Base-by-base conservation (phyloP, 2,888 invertebrate species). In the Spatulosminthurus flaviceps region DNA sequence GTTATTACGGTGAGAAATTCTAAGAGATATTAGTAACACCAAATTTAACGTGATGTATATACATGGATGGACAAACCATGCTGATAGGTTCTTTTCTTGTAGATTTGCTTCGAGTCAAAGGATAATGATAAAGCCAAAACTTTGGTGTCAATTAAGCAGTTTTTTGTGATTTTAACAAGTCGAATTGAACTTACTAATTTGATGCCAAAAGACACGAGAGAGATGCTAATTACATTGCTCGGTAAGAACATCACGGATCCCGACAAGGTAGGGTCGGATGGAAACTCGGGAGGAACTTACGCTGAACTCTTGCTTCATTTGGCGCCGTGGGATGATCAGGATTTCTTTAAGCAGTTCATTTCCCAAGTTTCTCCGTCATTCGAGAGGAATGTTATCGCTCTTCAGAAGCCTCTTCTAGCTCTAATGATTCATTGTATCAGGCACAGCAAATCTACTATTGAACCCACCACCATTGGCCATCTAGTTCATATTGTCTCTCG, bases 391-490 rank as follows among this genome's bases (percentile, higher is more conserved):
- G 71, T 69, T 4, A 64, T 82, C 11, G 71, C 79, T 24, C 79
- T 81, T 16, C 80, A 82, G 43, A 79, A 81, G 9, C 74, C 81
- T 19, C 64, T 83, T 0, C 60, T 85, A 16, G 79, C 81, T 28
- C 60, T 84, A 5, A 71, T 83, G 1, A 81, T 84, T 72, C 82
- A 80, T 24, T 81, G 82, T 43, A 80, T 80, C n/a, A 42, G 34
- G 13, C 51, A 81, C 19, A 79, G 76, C 41, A 77, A 73, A 13
- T 69, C 70, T 2, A 66, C 64, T 1, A 74, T 85, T n/a, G 43
- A 74, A 13, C 60, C 74, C 16, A 77, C 51, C 4, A 81, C 81
- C 7, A 64, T 84, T 1, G 83, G 82, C 26, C 82, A 81, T 73
- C 79, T 82, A 5, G 77, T 83, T 21, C 78, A 79, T n/a, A 80